Conservation (phyloP, 2,113 vertebrate species). For the Hyaena hyaena region DNA sequence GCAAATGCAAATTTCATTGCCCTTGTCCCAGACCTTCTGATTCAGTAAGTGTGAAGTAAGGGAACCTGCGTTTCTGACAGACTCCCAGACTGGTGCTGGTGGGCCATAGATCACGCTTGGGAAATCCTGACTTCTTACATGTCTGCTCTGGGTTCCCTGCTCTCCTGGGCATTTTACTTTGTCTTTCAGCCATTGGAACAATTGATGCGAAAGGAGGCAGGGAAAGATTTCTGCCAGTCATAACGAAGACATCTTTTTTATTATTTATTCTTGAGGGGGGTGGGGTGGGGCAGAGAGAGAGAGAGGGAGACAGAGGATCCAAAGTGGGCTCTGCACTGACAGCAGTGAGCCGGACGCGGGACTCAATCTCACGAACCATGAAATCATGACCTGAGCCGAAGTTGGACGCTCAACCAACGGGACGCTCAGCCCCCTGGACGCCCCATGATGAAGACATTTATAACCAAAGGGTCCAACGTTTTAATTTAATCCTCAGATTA, state of each 20-base stretch:
- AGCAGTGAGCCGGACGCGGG: no score
- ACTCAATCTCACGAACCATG: no score
- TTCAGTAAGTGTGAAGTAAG: not conserved
- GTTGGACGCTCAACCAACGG: no score
- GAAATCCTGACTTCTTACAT: not conserved
- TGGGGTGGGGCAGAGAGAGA: no score
- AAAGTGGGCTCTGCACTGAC: no score
- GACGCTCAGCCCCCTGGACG: no score
- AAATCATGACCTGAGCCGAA: no score
- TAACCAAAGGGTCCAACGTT: not conserved
- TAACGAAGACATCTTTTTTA: not conserved
- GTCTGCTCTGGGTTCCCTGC: not conserved
- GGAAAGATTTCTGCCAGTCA: not conserved
- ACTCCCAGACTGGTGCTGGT: not conserved
- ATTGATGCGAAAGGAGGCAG: not conserved
- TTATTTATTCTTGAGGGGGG: no score
- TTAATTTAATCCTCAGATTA: not conserved
- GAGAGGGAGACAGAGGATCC: no score
- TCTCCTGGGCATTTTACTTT: not conserved
- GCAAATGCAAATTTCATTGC: not conserved
- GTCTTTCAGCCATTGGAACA: not conserved
- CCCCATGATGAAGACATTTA: not conserved
- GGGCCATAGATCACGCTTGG: not conserved
- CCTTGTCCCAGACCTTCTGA: not conserved
- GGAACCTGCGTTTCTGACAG: not conserved